Evolutionary conservation across 2,113 vertebrate species (phyloP), one percentile per base, ranked within the genome.

Genomic region (Vidua macroura): DNA sequence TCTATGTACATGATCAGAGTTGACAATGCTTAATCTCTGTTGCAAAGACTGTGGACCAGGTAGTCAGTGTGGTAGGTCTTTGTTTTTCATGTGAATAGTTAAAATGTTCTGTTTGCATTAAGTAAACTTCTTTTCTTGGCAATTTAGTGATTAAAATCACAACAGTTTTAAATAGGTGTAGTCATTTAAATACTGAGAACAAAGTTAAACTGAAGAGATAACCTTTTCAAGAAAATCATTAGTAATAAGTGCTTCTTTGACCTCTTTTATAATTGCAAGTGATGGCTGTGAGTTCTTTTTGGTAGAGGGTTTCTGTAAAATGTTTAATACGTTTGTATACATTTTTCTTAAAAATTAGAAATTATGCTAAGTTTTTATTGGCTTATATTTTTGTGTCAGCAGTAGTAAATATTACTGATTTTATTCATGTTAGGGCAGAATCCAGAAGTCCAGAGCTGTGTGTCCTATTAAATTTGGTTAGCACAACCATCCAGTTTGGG

Each of bases 11-110:
- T 75, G 91, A 94, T 94, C 69, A 77, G 88, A 75, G 68, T 81
- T 88, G 92, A 59, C 70, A 83, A 74, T 27, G n/a, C 67, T 86
- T 92, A 87, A 80, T 95, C 72, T 94, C 67, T 63, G 60, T 74
- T 83, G 55, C 55, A 30, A 37, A 53, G 78, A 94, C 67, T 58
- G 51, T 80, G 85, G 84, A 72, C 68, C 75, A 52, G 75, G 27
- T 62, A 70, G 75, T 46, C 79, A 53, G 30, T 55, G 84, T 86
- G 67, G 52, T 93, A 95, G 79, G 75, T 94, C 83, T 94, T 85
- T 87, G 41, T 91, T 94, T 95, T 95, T 95, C 78, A 8, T 83
- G 82, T 86, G 83, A 91, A 74, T 94, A 77, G 82, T 94, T 95
- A 75, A 49, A 68, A 66, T 66, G 41, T 69, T 79, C 58, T 89